A percentile compares a stretch with the other conserved stretches of the same genome.
Conservation (phyloP, 1,140 invertebrate genomes). For the Rhyzopertha dominica region DNA sequence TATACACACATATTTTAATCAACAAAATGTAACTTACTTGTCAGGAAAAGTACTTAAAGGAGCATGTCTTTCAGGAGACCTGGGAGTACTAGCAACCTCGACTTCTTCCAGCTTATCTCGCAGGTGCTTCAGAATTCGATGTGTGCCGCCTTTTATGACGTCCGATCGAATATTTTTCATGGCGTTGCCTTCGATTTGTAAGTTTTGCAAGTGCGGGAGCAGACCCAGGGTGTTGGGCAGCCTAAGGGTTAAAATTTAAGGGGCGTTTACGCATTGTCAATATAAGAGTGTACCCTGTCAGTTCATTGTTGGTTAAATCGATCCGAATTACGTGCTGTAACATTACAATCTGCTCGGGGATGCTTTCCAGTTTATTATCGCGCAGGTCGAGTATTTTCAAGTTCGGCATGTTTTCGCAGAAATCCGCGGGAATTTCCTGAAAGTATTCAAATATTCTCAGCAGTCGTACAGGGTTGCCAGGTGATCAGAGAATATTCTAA, state of each 20-base stretch:
- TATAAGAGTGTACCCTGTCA: constrained; percentile 60
- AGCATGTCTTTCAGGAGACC: constrained; percentile 9
- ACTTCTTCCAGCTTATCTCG: constrained; percentile 51
- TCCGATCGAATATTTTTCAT: constrained; percentile 70
- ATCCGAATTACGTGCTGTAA: constrained; percentile 71
- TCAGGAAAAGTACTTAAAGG: constrained; percentile 54
- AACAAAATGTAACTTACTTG: constrained; percentile 50
- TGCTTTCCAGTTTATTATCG: constrained; percentile 64
- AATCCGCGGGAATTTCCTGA: constrained; percentile 60
- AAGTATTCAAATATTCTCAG: constrained; percentile 28
- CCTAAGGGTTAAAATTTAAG: constrained; percentile 46
- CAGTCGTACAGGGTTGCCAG: too few species aligned
- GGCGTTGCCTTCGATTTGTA: constrained; percentile 82
- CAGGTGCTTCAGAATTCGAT: constrained; percentile 73
- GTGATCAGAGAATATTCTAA: too few species aligned
- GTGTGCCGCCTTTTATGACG: constrained; percentile 74
- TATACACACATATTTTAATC: too few species aligned
- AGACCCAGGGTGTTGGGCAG: constrained; percentile 70
- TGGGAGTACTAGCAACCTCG: constrained; percentile 21
- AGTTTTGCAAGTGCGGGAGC: constrained; percentile 73
- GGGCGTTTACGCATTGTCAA: constrained; percentile 8
- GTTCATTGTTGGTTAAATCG: constrained; percentile 77
- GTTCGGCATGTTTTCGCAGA: constrained; percentile 62
- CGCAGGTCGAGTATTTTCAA: constrained; percentile 70
- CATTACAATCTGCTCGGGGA: constrained; percentile 74